Evolutionary conservation across 2,888 invertebrate species (phyloP).

Genomic region (Drosophila falleni): DNA sequence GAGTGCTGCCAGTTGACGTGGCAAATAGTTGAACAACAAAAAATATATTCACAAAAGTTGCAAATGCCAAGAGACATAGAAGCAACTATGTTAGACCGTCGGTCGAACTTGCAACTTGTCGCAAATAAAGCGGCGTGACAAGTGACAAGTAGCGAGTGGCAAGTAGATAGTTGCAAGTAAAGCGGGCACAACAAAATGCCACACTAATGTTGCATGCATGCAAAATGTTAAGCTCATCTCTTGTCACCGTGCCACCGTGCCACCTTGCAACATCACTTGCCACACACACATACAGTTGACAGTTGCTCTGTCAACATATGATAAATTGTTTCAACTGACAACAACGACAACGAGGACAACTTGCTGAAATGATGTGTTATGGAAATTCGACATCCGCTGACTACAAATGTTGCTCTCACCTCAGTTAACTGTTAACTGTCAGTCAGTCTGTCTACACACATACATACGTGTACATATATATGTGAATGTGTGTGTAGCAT

Average conservation of each 20-base stretch:
- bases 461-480: slow-evolving; percentile 6
- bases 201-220: slow-evolving; percentile 42
- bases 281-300: slow-evolving; percentile 26
- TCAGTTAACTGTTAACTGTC: slow-evolving; percentile 19
- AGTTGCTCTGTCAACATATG: slow-evolving; percentile 68
- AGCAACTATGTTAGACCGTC: slow-evolving; percentile 5
- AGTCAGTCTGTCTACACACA: not conserved
- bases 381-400: slow-evolving; percentile 57
- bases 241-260: not conserved
- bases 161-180: slow-evolving; percentile 12
- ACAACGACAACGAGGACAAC: slow-evolving; percentile 35
- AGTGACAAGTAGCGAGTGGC: slow-evolving; percentile 59
- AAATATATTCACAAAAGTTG: slow-evolving; percentile 12
- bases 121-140: slow-evolving; percentile 65
- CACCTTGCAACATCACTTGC: not conserved
- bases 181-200: slow-evolving; percentile 40
- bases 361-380: slow-evolving; percentile 62
- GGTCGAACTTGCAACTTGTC: slow-evolving; percentile 46
- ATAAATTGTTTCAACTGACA: slow-evolving; percentile 67
- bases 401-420: slow-evolving; percentile 37
- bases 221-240: slow-evolving; percentile 23
- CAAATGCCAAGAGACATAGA: slow-evolving; percentile 40
- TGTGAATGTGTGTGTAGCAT: slow-evolving; percentile 28
- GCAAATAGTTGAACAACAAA: slow-evolving; percentile 66
- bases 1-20: slow-evolving; percentile 63